Conservation (phyloP, 2,797 vertebrate genomes). For the Xerus rutilus region DNA sequence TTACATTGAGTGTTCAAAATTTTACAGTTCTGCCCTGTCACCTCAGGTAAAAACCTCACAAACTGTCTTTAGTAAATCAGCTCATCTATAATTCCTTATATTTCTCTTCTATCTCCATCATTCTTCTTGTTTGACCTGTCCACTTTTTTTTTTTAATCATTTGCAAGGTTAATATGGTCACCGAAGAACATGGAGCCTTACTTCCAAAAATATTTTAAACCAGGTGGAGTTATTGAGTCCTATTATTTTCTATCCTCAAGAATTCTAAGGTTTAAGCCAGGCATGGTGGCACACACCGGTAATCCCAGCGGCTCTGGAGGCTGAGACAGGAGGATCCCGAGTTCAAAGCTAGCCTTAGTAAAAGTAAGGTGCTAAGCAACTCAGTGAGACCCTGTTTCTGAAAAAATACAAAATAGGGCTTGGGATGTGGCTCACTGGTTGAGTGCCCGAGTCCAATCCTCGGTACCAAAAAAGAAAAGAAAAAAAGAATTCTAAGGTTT, state of each 20-base stretch:
- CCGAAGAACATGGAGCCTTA: background rate
- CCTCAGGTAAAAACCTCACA: no score
- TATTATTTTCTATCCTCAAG: background rate
- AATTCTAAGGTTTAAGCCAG: background rate
- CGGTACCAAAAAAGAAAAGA: no score
- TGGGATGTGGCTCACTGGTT: no score
- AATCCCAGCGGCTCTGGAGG: no score
- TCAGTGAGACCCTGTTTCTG: no score
- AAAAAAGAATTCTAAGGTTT: conserved; percentile 24
- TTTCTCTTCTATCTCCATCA: background rate
- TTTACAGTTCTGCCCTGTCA: background rate
- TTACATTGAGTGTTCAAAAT: background rate
- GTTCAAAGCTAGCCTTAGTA: no score
- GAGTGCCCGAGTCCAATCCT: no score
- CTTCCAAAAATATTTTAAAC: conserved; percentile 32
- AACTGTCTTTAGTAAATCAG: no score
- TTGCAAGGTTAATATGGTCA: background rate
- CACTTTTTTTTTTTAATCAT: background rate
- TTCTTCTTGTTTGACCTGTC: background rate
- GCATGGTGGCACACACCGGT: no score
- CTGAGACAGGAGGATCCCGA: no score
- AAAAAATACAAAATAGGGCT: no score
- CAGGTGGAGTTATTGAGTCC: conserved; percentile 9
- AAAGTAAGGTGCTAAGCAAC: no score
- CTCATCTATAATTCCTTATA: background rate